Base-by-base conservation (phyloP, 2,797 vertebrate genomes). In the Bufotes viridis region DNA sequence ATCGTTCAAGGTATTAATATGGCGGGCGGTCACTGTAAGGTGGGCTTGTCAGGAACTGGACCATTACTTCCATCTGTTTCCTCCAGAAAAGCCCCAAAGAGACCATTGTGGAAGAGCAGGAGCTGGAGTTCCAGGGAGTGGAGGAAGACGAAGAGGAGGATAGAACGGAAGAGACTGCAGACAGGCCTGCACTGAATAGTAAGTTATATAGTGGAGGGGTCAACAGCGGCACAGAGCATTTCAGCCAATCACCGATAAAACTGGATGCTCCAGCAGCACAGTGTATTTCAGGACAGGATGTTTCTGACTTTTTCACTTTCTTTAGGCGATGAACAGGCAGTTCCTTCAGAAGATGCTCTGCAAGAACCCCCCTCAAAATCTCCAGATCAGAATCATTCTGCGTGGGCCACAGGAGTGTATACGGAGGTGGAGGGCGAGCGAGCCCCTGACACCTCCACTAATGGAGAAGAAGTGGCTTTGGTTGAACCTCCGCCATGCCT, bases 51-150 rank as follows among this genome's bases (percentile, higher is more conserved):
- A 8, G 12, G 57, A 24, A 20, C 4, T 12, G 76, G 26, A 15
- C 9, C 12, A 29, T 26, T 2, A 69, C 24, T 7, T 15, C 13
- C 11, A 26, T 1, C 9, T 20, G 55, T 22, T 13, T 60, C 7
- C 22, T 13, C 9, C 92, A 97, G 96, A 98, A 98, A 93, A 93
- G 95, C 58, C 96, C 96, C 60, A 97, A 97, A 91, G 97, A 97
- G 51, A 93, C 95, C 69, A 96, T 97, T 91, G 93, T 94, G 12
- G 97, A 97, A 91, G 97, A 97, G 75, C 94, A 94, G 57, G 97
- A 97, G 88, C 93, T 98, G 11, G 97, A 97, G 20, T 98, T 98
- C 90, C 96, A 96, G 91, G 96, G 96, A 42, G 93, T 97, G 49
- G 97, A 97, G 75, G 97, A 96, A 12, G 95, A 87, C 7, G 87